phyloP scores from a whole-genome alignment of 2,797 vertebrate genomes.

The Poecilia picta region DNA sequence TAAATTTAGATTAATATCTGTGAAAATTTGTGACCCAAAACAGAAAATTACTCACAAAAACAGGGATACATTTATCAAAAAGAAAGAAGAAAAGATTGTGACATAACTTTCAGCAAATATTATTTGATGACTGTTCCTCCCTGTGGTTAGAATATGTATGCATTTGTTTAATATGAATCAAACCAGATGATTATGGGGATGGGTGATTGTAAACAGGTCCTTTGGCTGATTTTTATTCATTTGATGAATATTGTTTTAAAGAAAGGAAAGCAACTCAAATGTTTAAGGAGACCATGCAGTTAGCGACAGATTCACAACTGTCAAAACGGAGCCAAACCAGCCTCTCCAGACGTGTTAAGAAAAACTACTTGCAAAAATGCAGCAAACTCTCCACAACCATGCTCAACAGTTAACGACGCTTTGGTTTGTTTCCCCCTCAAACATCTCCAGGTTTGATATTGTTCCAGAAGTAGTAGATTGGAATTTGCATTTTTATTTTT shows the following conservation, averaged over 20 bases:
- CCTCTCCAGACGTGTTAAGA: background rate
- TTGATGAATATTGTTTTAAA: background rate
- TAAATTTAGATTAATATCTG: background rate
- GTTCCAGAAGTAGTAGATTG: background rate
- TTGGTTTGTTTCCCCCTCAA: background rate
- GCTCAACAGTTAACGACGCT: background rate
- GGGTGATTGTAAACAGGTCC: background rate
- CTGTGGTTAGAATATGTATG: background rate
- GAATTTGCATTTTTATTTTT: background rate
- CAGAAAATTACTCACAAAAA: background rate
- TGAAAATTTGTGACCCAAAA: background rate
- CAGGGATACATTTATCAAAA: background rate
- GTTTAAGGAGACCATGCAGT: background rate
- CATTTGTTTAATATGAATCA: background rate
- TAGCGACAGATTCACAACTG: background rate
- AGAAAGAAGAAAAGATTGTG: background rate
- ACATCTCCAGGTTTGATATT: background rate
- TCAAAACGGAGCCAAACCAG: background rate
- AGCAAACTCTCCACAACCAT: background rate
- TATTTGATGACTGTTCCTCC: background rate
- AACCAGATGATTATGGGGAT: background rate
- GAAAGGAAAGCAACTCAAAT: background rate
- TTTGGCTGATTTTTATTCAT: background rate
- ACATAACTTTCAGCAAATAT: background rate
- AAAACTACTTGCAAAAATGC: background rate